Evolutionary conservation across 2,797 vertebrate species (phyloP), one percentile per base, ranked within the genome.

Genomic region (Ctenopoma multispine): DNA sequence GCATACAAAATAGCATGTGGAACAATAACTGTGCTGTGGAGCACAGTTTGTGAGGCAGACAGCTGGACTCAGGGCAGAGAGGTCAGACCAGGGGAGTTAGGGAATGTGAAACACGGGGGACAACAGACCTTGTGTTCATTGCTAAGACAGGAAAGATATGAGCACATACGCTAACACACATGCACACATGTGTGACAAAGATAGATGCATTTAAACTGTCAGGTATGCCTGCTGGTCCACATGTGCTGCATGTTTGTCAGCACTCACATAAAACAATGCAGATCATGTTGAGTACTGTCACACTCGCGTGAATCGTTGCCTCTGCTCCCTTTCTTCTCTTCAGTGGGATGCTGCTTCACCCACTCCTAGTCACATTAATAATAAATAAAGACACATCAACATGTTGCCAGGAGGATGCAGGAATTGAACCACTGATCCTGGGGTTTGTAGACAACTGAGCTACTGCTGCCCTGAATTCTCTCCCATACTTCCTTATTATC

Each of bases 1-100:
- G 29, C 40, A 47, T 1, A 43, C 7, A 43, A 17, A 15, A 17
- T 6, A 17, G 41, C 18, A 20, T 11, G n/a, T 10, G 44, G n/a
- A 20, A 47, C 18, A 20, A 41, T 21, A 56, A 10, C 14, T 34
- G 36, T 58, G 55, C 61, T 51, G 27, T 59, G 38, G 40, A 53
- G 51, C 55, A 24, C 51, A 56, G 77, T 92, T 92, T 91, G 79
- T 78, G 80, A 83, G 75, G 67, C 64, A 57, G 86, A 92, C 90
- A 91, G 89, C 88, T 93, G 91, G 79, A 59, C 58, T 38, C 4
- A 1, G 50, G 59, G 58, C 20, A 17, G 4, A 41, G 79, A 75
- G 82, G 85, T 89, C 80, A 87, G 80, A 88, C 55, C 41, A 5
- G 9, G 20, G 53, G 66, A 78, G 80, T 79, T 69, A 80, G n/a